A percentile compares a stretch with the other conserved stretches of the same genome.
Conservation (phyloP, 2,113 vertebrate genomes). For the Nothocercus julius region DNA sequence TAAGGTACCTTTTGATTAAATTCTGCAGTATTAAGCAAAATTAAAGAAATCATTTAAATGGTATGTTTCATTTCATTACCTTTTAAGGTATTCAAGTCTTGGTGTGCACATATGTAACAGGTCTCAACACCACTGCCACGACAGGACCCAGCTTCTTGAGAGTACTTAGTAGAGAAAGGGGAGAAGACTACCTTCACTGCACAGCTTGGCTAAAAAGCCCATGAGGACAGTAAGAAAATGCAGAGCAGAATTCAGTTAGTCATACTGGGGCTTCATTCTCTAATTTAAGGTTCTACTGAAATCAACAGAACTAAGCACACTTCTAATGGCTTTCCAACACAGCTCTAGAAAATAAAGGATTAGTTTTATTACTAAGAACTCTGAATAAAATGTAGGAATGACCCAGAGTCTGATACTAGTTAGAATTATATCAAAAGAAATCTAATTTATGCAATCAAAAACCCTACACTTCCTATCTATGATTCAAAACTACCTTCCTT, state of each 20-base stretch:
- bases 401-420: background rate
- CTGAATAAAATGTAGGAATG: background rate
- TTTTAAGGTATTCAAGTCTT: background rate
- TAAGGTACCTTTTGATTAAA: background rate
- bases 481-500: background rate
- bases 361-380: background rate
- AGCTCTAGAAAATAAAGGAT: background rate
- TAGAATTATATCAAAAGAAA: background rate
- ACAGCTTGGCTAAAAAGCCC: background rate
- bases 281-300: background rate
- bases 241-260: background rate
- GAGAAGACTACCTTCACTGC: background rate
- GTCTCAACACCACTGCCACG: background rate
- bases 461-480: background rate
- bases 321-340: background rate
- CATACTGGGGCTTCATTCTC: background rate
- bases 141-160: fast-evolving
- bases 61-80: background rate
- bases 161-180: fast-evolving
- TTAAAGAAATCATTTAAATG: background rate
- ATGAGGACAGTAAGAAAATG: background rate
- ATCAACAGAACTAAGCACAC: background rate
- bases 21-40: background rate
- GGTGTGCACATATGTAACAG: fast-evolving
- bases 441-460: background rate